Base-by-base conservation (phyloP, 2,797 vertebrate genomes). In the Coranthus polyacanthus region DNA sequence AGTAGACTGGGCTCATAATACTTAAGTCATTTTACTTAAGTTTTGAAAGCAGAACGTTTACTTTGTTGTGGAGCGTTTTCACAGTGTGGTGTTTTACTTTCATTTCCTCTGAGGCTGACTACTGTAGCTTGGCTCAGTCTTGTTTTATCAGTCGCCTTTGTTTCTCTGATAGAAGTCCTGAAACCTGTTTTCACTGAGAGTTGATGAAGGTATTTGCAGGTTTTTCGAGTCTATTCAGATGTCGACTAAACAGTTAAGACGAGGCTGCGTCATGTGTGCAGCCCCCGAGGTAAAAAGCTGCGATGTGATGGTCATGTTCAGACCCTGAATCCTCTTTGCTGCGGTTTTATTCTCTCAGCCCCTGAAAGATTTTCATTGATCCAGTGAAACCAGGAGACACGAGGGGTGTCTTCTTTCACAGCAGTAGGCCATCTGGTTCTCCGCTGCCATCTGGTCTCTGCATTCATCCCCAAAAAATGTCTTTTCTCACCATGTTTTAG, bases 311-410 rank as follows among this genome's bases (percentile, higher is more conserved):
- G 32, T 47, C 58, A 41, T 36, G 5, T 41, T 24, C 2, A 5
- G 34, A 21, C 50, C 22, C 34, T 16, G 49, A 53, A 62, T 44
- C 42, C 29, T 41, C 34, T 41, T 12, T 43, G 41, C 7, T 6
- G 12, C 17, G 17, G 12, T 44, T 52, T 68, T 12, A 21, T 5
- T n/a, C 5, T 0, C 24, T 66, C 37, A 21, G 49, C 20, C 13
- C 13, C 26, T 47, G 20, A 63, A 15, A 64, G 24, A 9, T 20
- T 29, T 49, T 3, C 24, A 71, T 64, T 51, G 56, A 74, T 67
- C 34, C 8, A 6, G 37, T 29, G 18, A 29, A 68, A 20, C 2
- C 51, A 17, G 18, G 16, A 22, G 6, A 32, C 29, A 51, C n/a
- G 3, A 71, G 7, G 6, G 34, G 24, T 53, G 36, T 65, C 45